phyloP scores from a whole-genome alignment of 92 coral and sea anemone species.

The Actinernus sp. region DNA sequence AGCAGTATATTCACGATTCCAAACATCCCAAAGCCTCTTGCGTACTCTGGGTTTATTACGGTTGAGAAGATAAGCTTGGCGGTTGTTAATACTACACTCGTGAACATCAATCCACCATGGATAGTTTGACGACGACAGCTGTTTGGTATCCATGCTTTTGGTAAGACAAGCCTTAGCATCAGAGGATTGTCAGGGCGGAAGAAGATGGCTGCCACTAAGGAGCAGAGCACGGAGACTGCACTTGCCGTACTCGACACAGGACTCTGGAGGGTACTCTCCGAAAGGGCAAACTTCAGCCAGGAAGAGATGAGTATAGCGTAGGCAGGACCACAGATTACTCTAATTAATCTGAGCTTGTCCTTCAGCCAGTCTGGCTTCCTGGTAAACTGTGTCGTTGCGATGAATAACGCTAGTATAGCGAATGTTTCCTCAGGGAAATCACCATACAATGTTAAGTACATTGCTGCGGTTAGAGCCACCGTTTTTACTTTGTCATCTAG shows the following conservation, averaged over 20 bases:
- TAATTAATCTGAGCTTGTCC: slow-evolving; percentile 13
- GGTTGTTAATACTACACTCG: slow-evolving; percentile 4
- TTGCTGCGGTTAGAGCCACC: slow-evolving; percentile 5
- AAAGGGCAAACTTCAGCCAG: slow-evolving; percentile 11
- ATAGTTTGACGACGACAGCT: slow-evolving; percentile 4
- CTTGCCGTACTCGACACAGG: slow-evolving; percentile 1
- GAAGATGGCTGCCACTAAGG: slow-evolving; percentile 53
- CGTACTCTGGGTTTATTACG: too few relatives aligned
- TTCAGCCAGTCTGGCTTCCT: slow-evolving; percentile 36
- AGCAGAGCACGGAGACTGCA: slow-evolving; percentile 11
- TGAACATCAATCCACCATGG: slow-evolving; percentile 35
- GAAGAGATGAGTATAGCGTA: slow-evolving; percentile 34
- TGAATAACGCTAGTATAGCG: slow-evolving; percentile 14
- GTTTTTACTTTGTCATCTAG: slow-evolving; percentile 26
- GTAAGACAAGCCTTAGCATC: slow-evolving; percentile 23
- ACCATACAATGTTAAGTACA: slow-evolving; percentile 1
- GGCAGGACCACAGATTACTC: slow-evolving; percentile 61
- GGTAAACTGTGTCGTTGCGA: slow-evolving; percentile 58
- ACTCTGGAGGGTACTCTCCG: not conserved
- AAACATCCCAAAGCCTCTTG: too few relatives aligned
- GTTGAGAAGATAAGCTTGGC: not conserved
- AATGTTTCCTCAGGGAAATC: slow-evolving; percentile 18
- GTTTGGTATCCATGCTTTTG: slow-evolving; percentile 37
- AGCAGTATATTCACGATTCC: slow-evolving; percentile 8
- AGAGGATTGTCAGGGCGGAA: slow-evolving; percentile 61